A percentile compares a stretch with the other conserved stretches of the same genome.
These are phyloP conservation scores for Alviniconcha strummeri DNA, from an alignment of 2,888 invertebrate species.

Conservation along the genomic window DNA sequence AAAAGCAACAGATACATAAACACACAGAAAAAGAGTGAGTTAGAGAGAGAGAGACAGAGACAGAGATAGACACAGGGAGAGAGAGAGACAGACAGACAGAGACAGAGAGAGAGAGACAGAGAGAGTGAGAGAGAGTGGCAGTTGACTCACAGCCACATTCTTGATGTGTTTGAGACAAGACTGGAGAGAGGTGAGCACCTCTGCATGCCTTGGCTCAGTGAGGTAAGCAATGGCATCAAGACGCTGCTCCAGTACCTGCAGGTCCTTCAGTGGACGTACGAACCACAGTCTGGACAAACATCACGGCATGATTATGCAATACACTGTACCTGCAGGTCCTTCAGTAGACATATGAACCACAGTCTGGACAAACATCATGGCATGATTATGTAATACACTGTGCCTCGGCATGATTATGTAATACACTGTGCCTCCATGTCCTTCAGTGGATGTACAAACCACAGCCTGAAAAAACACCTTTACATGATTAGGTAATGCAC, in stretches of 20 bases:
- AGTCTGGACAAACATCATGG: slow-evolving; percentile 75
- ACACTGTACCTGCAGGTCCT: slow-evolving; percentile 77
- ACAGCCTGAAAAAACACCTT: too few species aligned
- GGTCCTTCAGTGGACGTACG: slow-evolving; percentile 82
- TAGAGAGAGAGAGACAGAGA: too few species aligned
- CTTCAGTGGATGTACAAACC: too few species aligned
- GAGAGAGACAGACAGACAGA: too few species aligned
- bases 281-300: slow-evolving; percentile 80
- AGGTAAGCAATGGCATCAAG: slow-evolving; percentile 84
- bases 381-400: slow-evolving; percentile 67
- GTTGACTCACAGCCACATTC: slow-evolving; percentile 80
- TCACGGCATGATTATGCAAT: too few species aligned
- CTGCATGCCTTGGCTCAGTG: slow-evolving; percentile 78
- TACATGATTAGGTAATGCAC: too few species aligned
- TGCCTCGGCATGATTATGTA: slow-evolving; percentile 69
- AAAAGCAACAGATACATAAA: too few species aligned
- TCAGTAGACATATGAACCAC: slow-evolving; percentile 83
- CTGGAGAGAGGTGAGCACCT: slow-evolving; percentile 79
- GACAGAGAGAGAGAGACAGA: too few species aligned
- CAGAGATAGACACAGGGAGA: too few species aligned
- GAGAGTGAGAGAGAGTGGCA: too few species aligned
- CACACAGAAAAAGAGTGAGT: too few species aligned
- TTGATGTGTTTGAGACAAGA: slow-evolving; percentile 79
- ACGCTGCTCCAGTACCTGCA: slow-evolving; percentile 78
- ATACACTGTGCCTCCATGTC: too few species aligned